Evolutionary conservation across 1,140 invertebrate species (phyloP), one percentile per base, ranked within the genome.

Genomic region (Tetramorium alpestre): DNA sequence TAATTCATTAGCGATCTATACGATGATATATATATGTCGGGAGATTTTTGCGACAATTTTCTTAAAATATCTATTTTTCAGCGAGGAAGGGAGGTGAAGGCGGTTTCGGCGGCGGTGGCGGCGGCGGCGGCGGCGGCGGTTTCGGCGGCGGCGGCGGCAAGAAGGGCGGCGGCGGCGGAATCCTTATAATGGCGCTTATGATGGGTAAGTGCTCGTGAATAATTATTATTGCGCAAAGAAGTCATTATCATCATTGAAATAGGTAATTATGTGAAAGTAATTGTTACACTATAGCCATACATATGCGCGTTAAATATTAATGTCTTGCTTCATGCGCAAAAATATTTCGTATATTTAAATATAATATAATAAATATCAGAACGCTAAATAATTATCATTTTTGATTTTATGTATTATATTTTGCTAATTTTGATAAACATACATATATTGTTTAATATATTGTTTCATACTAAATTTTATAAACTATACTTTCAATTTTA

Each of bases 131-230:
- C 11, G 90, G 78, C 22, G 62, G 62, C 18, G 58, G 91, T 8
- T 90, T 90, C 49, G 80, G 85, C 18, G 88, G 88, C 1, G 91
- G 91, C 0, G 91, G 90, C 1, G 92, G 94, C 7, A 95, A 94
- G n/a, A 95, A 95, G 85, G 94, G 94, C 72, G 94, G 96, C 4
- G 94, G 93, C 3, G 95, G 95, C 3, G 94, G 96, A 22, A 87
- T 97, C 1, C 92, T 78, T 0, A 5, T 97, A 70, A 94, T 97
- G 4, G 95, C 97, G 93, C 80, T 97, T 47, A 97, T 98, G 97
- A 97, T 98, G 95, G 97, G 97, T 87, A 96, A 96, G 92, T 92
- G 3, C 6, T 49, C 25, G 18, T 47, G 7, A 38, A 33, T 60
- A n/a, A 73, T 58, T 47, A 18, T 5, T n/a, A 58, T 28, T 41